These are phyloP conservation scores for Harpagoxenus sublaevis DNA, from an alignment of 2,888 invertebrate genomes.

Conservation along the genomic window DNA sequence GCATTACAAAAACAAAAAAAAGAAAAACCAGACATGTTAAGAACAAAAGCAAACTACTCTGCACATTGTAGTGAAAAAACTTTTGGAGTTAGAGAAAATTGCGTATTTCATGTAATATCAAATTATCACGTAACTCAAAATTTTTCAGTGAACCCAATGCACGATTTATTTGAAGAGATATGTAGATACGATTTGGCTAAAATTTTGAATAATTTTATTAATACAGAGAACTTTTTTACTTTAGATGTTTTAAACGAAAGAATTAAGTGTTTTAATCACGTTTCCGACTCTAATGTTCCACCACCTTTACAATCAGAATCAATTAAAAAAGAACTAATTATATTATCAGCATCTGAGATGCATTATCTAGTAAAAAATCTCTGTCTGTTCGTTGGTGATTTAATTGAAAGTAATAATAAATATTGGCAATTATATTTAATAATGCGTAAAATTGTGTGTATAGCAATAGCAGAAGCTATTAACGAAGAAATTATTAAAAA, in stretches of 20 bases:
- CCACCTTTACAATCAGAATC: not conserved
- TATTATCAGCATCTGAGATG: not conserved
- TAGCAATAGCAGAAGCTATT: not conserved
- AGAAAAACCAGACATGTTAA: not conserved
- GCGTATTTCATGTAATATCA: not conserved
- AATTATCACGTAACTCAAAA: not conserved
- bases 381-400: not conserved
- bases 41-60: not conserved
- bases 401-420: not conserved
- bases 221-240: not conserved
- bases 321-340: not conserved
- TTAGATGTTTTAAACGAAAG: not conserved
- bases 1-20: not conserved
- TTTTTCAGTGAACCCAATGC: not conserved
- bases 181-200: not conserved
- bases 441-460: not conserved
- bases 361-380: not conserved
- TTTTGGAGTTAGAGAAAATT: not conserved
- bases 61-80: not conserved
- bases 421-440: not conserved
- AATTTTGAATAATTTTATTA: not conserved
- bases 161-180: not conserved
- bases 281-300: not conserved
- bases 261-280: not conserved
- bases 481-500: slow-evolving; percentile 1